phyloP scores from a whole-genome alignment of 2,113 vertebrate genomes.

The Manacus vitellinus region DNA sequence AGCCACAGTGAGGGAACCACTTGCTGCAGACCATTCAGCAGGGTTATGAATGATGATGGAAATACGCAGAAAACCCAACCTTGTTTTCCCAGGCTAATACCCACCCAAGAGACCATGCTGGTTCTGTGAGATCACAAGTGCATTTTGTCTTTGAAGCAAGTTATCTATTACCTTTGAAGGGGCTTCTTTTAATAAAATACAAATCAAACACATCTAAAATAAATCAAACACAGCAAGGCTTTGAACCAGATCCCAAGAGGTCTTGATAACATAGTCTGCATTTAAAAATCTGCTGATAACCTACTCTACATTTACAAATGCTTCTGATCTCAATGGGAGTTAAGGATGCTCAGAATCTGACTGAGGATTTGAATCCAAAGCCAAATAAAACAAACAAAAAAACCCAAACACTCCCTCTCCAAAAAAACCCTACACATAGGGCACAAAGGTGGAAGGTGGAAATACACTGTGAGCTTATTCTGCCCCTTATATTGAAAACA shows the following conservation, averaged over 20 bases:
- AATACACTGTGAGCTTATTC: background rate
- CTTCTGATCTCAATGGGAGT: background rate
- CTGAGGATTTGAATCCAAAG: background rate
- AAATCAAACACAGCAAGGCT: conserved; percentile 44
- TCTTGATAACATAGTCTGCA: background rate
- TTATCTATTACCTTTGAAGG: conserved; percentile 37
- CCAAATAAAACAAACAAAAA: background rate
- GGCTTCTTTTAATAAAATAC: conserved; percentile 41
- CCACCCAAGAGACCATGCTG: background rate
- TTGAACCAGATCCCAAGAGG: conserved; percentile 28
- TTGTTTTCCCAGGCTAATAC: background rate
- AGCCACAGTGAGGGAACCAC: background rate
- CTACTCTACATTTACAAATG: background rate
- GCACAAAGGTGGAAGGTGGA: background rate
- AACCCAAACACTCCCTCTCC: too few relatives aligned
- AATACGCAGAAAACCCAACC: background rate
- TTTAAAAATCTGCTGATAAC: conserved; percentile 1
- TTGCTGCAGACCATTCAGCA: background rate
- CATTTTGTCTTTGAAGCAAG: conserved; percentile 44
- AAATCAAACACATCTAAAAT: conserved; percentile 57
- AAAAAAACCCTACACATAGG: background rate
- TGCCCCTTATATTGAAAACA: conserved; percentile 31
- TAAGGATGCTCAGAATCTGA: background rate
- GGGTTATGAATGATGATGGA: background rate
- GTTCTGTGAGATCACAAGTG: conserved; percentile 14